phyloP scores from a whole-genome alignment of 1,140 invertebrate species.

The Lanistes nyassanus region DNA sequence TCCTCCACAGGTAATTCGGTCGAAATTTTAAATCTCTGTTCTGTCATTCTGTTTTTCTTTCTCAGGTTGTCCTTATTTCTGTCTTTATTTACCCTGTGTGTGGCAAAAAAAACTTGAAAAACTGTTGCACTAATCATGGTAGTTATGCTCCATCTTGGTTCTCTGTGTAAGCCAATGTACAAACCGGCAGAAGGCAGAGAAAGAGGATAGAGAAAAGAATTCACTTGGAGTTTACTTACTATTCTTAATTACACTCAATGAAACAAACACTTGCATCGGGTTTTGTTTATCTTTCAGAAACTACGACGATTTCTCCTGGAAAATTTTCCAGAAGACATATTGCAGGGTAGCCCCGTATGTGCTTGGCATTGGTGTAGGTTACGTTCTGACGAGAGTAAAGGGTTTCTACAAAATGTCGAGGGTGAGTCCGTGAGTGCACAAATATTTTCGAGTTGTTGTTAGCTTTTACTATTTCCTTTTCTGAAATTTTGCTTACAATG shows the following conservation, averaged over 20 bases:
- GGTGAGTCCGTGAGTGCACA: neutral
- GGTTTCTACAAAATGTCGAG: neutral
- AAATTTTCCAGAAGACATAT: conserved; percentile 63
- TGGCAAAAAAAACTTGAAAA: too few species aligned
- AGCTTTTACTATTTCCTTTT: neutral
- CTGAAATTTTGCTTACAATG: neutral
- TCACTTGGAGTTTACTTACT: neutral
- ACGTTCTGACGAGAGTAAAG: conserved; percentile 51
- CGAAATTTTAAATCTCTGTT: too few species aligned
- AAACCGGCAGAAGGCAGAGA: too few species aligned
- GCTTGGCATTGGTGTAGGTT: conserved; percentile 70
- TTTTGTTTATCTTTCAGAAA: conserved; percentile 4
- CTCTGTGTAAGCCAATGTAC: too few species aligned
- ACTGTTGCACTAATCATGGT: too few species aligned
- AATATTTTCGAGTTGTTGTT: neutral
- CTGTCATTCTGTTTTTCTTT: too few species aligned
- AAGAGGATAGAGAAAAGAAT: neutral
- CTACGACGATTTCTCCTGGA: neutral
- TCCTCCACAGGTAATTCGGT: too few species aligned
- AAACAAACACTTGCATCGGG: too few species aligned
- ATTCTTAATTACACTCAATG: too few species aligned
- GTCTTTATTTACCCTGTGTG: too few species aligned
- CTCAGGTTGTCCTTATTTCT: too few species aligned
- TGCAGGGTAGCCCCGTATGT: conserved; percentile 69
- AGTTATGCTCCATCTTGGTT: too few species aligned